These are phyloP conservation scores for Bombus confusus DNA, from an alignment of 1,140 invertebrate genomes.

Conservation along the genomic window DNA sequence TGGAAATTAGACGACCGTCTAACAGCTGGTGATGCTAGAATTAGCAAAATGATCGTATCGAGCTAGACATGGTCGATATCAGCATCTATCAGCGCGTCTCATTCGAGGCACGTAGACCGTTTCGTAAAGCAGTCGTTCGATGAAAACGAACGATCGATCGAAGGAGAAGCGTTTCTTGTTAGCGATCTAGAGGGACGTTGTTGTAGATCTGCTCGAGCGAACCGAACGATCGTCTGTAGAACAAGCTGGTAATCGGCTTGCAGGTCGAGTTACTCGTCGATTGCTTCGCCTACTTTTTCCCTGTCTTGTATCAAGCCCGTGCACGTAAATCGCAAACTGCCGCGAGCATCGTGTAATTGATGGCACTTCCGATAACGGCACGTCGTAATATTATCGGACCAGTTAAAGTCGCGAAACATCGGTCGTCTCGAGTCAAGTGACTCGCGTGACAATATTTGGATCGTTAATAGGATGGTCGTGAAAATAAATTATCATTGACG, in stretches of 20 bases:
- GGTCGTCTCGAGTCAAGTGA: background rate
- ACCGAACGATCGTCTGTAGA: slow-evolving; percentile 6
- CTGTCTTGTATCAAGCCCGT: background rate
- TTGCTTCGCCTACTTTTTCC: slow-evolving; percentile 27
- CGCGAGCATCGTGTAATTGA: slow-evolving; percentile 25
- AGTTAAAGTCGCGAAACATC: slow-evolving; percentile 20
- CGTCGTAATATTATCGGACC: slow-evolving; percentile 16
- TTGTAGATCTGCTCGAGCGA: slow-evolving; percentile 1
- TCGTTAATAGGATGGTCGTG: rapidly evolving
- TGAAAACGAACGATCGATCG: slow-evolving; percentile 5
- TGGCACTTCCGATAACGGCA: background rate
- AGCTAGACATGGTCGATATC: too few species aligned
- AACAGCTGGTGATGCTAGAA: too few species aligned
- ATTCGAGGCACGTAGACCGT: background rate
- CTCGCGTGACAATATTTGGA: background rate
- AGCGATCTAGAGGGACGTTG: slow-evolving; percentile 3
- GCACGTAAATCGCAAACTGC: slow-evolving; percentile 3
- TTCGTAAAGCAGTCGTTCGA: background rate
- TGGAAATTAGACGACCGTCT: background rate
- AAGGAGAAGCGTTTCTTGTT: background rate
- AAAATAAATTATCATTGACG: background rate
- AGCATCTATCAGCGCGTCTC: background rate
- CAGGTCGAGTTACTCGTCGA: slow-evolving; percentile 24
- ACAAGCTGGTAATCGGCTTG: slow-evolving; percentile 44
- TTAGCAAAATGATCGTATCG: too few species aligned